These are phyloP conservation scores for Donacobius atricapilla DNA, from an alignment of 2,113 vertebrate genomes.

Conservation along the genomic window DNA sequence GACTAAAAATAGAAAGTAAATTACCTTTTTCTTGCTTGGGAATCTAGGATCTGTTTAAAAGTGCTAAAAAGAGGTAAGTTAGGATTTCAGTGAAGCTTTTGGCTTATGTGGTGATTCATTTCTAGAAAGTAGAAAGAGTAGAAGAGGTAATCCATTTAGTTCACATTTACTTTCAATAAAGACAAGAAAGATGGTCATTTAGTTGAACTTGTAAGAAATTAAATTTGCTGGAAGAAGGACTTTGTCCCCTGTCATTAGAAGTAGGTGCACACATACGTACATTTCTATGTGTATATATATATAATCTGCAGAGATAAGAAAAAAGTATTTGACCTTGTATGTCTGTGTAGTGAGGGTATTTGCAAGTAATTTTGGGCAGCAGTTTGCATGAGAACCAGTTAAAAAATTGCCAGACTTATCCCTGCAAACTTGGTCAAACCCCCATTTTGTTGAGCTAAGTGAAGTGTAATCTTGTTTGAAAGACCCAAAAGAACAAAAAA, in stretches of 20 bases:
- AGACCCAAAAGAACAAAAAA: neutral
- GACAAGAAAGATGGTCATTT: neutral
- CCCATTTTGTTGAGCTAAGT: neutral
- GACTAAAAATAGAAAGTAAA: neutral
- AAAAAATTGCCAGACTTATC: neutral
- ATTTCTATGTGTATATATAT: neutral
- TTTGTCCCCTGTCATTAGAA: neutral
- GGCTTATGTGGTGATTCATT: neutral
- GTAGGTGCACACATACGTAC: neutral
- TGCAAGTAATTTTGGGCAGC: fast-evolving
- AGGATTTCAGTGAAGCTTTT: neutral
- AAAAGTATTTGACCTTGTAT: neutral
- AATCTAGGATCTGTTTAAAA: neutral
- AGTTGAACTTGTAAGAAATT: neutral
- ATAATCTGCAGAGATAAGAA: neutral
- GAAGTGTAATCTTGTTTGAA: neutral
- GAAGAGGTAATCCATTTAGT: neutral
- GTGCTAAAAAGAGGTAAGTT: neutral
- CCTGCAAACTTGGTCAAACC: neutral
- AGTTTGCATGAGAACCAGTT: neutral
- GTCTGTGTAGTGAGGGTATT: neutral
- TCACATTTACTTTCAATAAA: neutral
- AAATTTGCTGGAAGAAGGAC: neutral
- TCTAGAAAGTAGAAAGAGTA: neutral
- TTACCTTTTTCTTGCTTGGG: neutral